A percentile compares a stretch with the other conserved stretches of the same genome.
Evolutionary conservation across 1,140 invertebrate genomes (phyloP).

Genomic region (Trigoniulus corallinus): DNA sequence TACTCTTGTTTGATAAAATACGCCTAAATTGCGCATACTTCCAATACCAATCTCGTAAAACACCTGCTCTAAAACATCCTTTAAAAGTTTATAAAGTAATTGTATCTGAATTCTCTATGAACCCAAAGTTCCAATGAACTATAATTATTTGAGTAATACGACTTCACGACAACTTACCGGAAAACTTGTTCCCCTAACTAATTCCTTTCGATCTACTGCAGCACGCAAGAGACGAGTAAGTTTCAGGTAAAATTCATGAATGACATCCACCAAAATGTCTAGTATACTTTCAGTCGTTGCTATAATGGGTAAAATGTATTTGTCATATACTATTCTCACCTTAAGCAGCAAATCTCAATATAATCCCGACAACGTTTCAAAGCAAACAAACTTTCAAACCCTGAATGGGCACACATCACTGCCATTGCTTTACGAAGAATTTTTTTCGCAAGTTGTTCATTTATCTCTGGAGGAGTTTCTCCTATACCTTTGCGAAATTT

Average conservation of each 20-base stretch:
- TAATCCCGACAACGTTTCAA: neutral
- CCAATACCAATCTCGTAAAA: constrained; percentile 36
- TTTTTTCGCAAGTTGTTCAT: constrained; percentile 16
- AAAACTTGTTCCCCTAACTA: constrained; percentile 29
- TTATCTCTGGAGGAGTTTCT: constrained; percentile 16
- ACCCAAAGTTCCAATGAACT: too few species aligned
- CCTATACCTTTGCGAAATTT: constrained; percentile 20
- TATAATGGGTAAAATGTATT: constrained; percentile 10
- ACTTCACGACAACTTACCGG: constrained; percentile 31
- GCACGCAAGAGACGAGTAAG: constrained; percentile 32
- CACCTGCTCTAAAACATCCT: constrained; percentile 39
- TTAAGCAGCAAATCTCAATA: neutral
- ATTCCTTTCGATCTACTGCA: constrained; percentile 30
- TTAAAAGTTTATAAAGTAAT: neutral
- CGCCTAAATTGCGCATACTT: constrained; percentile 29
- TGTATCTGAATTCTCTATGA: too few species aligned
- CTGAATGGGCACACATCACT: constrained; percentile 22
- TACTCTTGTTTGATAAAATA: constrained; percentile 35
- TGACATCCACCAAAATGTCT: constrained; percentile 34
- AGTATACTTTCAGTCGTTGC: constrained; percentile 32
- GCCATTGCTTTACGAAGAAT: constrained; percentile 19
- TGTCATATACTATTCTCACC: too few species aligned
- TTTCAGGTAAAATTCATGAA: constrained; percentile 33
- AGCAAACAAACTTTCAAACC: constrained; percentile 21
- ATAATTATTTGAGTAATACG: neutral